Evolutionary conservation across 2,113 vertebrate genomes (phyloP).

Genomic region (Xyliphius kryptos): DNA sequence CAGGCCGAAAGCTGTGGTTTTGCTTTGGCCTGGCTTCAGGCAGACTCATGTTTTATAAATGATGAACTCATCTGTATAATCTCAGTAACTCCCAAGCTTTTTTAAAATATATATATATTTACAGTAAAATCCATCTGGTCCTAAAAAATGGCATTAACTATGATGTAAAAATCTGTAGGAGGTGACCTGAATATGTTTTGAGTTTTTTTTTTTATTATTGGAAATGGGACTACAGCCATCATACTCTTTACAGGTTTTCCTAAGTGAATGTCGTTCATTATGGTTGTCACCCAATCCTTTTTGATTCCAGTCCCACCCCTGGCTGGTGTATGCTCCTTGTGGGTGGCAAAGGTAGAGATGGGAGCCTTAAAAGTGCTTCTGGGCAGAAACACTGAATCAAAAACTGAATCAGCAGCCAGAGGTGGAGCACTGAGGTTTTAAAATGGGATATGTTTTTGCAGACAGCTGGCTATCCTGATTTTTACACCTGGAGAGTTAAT

Average conservation of each 20-base stretch:
- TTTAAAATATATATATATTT: constrained; percentile 16
- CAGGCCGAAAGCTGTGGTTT: too few species aligned
- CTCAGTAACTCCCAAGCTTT: constrained; percentile 4
- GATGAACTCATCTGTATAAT: constrained; percentile 3
- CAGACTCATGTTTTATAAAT: constrained; percentile 6
- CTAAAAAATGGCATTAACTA: neutral
- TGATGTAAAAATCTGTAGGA: constrained; percentile 20
- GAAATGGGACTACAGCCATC: constrained; percentile 10
- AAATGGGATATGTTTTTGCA: constrained; percentile 8
- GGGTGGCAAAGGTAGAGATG: constrained; percentile 24
- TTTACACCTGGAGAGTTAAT: constrained; percentile 22
- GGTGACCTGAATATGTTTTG: constrained; percentile 16
- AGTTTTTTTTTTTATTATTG: too few species aligned
- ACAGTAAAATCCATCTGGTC: constrained; percentile 21
- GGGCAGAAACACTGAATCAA: constrained; percentile 11
- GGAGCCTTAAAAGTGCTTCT: neutral
- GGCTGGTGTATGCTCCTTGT: constrained; percentile 16
- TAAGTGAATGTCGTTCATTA: constrained; percentile 30
- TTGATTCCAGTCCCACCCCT: too few species aligned
- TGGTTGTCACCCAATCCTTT: constrained; percentile 9
- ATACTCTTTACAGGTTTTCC: constrained; percentile 19
- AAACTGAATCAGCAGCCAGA: constrained; percentile 1
- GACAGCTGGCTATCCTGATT: neutral
- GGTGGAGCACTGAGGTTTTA: neutral
- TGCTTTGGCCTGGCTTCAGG: neutral